A percentile compares a stretch with the other conserved stretches of the same genome.
phyloP scores from a whole-genome alignment of 2,888 invertebrate genomes.

The Pristionchus maxplancki region DNA sequence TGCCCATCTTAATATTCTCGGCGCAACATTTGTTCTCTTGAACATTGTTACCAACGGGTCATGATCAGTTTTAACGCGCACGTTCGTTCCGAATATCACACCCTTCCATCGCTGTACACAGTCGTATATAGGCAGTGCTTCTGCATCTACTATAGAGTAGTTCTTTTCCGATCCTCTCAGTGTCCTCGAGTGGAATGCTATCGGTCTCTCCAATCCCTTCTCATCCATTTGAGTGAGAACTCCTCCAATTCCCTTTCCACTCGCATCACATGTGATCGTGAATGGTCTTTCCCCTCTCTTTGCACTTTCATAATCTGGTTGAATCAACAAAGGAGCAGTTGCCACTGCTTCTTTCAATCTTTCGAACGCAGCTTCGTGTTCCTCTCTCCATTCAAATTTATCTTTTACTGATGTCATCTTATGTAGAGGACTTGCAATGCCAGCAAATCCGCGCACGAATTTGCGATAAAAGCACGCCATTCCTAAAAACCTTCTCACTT shows the following conservation, averaged over 20 bases:
- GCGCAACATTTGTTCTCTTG: background rate
- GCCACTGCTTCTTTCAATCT: conserved; percentile 55
- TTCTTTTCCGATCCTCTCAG: background rate
- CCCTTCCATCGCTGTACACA: background rate
- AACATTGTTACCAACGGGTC: background rate
- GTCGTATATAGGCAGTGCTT: background rate
- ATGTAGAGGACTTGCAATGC: conserved; percentile 58
- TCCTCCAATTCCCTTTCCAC: background rate
- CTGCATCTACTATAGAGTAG: background rate
- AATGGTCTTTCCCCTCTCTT: background rate
- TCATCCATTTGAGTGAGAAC: background rate
- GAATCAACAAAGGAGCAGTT: conserved; percentile 55
- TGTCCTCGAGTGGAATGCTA: background rate
- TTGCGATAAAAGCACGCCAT: conserved; percentile 59
- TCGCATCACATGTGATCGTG: background rate
- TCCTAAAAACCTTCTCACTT: conserved; percentile 61
- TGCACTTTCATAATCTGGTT: conserved; percentile 19
- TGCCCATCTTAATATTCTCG: conserved; percentile 10
- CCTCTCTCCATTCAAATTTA: conserved; percentile 54
- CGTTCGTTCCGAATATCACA: background rate
- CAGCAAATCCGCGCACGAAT: conserved; percentile 58
- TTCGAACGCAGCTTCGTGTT: conserved; percentile 56
- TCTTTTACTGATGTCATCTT: conserved; percentile 53
- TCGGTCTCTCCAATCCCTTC: background rate
- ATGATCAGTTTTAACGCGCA: background rate